Evolutionary conservation across 2,888 invertebrate genomes (phyloP), one percentile per base, ranked within the genome.

Genomic region (Drosophila antonietae): DNA sequence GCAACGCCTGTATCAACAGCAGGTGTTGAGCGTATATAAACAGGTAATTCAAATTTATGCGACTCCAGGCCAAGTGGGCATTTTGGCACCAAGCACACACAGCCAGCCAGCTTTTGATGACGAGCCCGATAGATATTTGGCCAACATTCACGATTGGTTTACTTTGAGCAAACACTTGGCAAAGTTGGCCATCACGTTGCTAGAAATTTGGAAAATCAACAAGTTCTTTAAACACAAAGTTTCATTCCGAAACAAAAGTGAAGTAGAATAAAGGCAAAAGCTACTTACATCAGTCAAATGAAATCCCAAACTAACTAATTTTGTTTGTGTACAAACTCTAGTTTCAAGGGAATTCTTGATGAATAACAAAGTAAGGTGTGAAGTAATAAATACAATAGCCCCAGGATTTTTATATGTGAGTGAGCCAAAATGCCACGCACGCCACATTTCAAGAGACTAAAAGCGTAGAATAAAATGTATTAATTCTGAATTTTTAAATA

Each of bases 31-130:
- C 35, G 62, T 56, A 56, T 51, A 57, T 61, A 57, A 75, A 56
- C 41, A 58, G 67, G 44, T 59, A 59, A 75, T 56, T 56, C 51
- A 43, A 35, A 56, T 70, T 75, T 62, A 66, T 66, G 66, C 44
- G 31, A 10, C 7, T 28, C 10, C 28, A 61, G 56, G 37, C 37
- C 51, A 46, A 43, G 20, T 18, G 31, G n/a, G 7, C 47, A 14
- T 59, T 20, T 33, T 20, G 39, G 39, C 3, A 41, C 20, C 12
- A 46, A n/a, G 43, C 10, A 20, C 46, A 60, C 20, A 28, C 20
- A 18, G 33, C n/a, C 37, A 65, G 20, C 2, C 2, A 53, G 41
- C 15, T 44, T 39, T 59, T 59, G 44, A 52, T 52, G 59, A 52
- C 37, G 15, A 55, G 35, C 23, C 52, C 44, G 44, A 23, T 31